These are phyloP conservation scores for Anorthoa munda DNA, from an alignment of 2,888 invertebrate genomes.

Conservation along the genomic window DNA sequence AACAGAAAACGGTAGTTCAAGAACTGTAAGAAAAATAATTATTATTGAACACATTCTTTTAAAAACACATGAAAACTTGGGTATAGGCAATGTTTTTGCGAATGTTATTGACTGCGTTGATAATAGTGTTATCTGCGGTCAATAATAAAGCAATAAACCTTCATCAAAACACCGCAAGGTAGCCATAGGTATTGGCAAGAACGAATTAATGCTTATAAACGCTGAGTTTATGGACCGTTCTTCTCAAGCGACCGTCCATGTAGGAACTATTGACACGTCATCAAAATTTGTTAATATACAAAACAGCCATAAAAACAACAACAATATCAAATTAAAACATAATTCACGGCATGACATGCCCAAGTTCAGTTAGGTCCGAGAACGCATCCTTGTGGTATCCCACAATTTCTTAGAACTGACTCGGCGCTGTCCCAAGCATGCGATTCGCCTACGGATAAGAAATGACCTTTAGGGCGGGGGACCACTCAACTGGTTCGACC, in stretches of 20 bases:
- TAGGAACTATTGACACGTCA: not conserved
- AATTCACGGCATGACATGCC: slow-evolving; percentile 32
- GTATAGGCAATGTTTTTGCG: slow-evolving; percentile 11
- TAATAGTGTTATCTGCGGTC: slow-evolving; percentile 49
- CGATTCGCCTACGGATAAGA: slow-evolving; percentile 84
- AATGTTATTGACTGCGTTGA: slow-evolving; percentile 27
- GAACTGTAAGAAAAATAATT: slow-evolving; percentile 9
- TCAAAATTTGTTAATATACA: not conserved
- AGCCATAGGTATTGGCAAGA: slow-evolving; percentile 35
- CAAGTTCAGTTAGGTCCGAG: slow-evolving; percentile 56
- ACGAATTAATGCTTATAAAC: slow-evolving; percentile 47
- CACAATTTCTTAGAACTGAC: slow-evolving; percentile 54
- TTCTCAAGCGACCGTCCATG: slow-evolving; percentile 19
- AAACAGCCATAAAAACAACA: not conserved
- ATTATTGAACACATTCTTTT: not conserved
- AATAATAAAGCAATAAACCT: slow-evolving; percentile 53
- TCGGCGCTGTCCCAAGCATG: slow-evolving; percentile 73
- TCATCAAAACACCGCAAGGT: slow-evolving; percentile 42
- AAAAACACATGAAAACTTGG: not conserved
- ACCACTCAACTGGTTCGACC: slow-evolving; percentile 80
- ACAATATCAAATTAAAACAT: slow-evolving; percentile 29
- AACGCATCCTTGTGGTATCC: slow-evolving; percentile 61
- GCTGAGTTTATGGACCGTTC: slow-evolving; percentile 5
- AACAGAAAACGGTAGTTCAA: slow-evolving; percentile 21
- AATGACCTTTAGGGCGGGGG: slow-evolving; percentile 85